These are phyloP conservation scores for Eidolon dupreanum DNA, from an alignment of 2,797 vertebrate species.

Conservation along the genomic window DNA sequence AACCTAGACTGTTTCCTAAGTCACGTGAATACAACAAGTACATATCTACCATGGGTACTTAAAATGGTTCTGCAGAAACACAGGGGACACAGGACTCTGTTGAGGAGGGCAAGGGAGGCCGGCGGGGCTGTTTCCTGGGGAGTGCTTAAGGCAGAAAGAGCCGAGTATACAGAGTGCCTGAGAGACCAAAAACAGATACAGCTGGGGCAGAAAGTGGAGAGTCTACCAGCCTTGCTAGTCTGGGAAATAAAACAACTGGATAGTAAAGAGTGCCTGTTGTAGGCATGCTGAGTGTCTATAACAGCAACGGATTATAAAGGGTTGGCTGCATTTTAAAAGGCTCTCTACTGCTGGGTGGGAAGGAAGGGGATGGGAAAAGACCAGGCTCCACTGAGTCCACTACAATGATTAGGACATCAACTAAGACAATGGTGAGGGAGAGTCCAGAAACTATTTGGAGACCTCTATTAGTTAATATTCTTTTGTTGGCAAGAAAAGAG, in stretches of 20 bases:
- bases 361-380: background rate
- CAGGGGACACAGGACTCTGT: background rate
- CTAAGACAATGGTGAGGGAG: background rate
- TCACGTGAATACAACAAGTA: background rate
- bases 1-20: background rate
- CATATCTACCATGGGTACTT: background rate
- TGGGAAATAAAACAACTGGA: background rate
- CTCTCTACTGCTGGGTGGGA: background rate
- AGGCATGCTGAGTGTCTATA: rapidly evolving
- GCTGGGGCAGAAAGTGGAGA: background rate
- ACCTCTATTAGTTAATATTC: background rate
- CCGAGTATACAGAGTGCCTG: background rate
- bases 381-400: background rate
- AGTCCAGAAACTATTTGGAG: background rate
- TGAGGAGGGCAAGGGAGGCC: background rate
- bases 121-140: background rate
- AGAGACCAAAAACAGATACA: background rate
- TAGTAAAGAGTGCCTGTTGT: background rate
- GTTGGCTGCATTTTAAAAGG: background rate
- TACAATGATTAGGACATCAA: background rate
- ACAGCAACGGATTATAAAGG: background rate
- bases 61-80: background rate
- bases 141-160: background rate
- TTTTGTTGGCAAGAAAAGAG: background rate
- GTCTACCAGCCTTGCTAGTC: background rate